A percentile compares a stretch with the other conserved stretches of the same genome.
Evolutionary conservation across 2,888 invertebrate genomes (phyloP).

Genomic region (Nomada lathburiana): DNA sequence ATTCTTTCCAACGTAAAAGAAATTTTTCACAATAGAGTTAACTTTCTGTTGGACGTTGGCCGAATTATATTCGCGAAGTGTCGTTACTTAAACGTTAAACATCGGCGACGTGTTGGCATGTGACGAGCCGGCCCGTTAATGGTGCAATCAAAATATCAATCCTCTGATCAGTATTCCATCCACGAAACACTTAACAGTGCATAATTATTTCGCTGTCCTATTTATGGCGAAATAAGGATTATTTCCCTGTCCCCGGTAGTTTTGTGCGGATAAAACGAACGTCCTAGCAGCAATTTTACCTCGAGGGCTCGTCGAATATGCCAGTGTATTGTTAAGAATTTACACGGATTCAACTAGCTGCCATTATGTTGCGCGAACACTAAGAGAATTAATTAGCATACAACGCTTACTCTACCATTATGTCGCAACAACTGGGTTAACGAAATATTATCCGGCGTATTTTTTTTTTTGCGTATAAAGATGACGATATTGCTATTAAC

Average conservation of each 20-base stretch:
- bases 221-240: conserved; percentile 37
- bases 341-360: background rate
- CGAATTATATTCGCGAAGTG: conserved; percentile 6
- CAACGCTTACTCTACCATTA: no score
- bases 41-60: background rate
- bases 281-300: background rate
- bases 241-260: background rate
- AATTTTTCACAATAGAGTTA: background rate
- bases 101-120: conserved; percentile 9
- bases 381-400: background rate
- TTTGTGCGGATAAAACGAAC: conserved; percentile 18
- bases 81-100: conserved; percentile 19
- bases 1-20: background rate
- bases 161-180: conserved; percentile 36
- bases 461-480: no score
- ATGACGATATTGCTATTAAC: background rate
- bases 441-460: background rate
- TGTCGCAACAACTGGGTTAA: background rate
- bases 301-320: background rate
- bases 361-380: background rate
- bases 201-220: conserved; percentile 66
- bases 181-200: conserved; percentile 55
- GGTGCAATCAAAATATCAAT: conserved; percentile 38
- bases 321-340: conserved; percentile 4
- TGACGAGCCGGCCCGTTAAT: conserved; percentile 1